phyloP scores from a whole-genome alignment of 2,888 invertebrate species.

The Crioceris asparagi region DNA sequence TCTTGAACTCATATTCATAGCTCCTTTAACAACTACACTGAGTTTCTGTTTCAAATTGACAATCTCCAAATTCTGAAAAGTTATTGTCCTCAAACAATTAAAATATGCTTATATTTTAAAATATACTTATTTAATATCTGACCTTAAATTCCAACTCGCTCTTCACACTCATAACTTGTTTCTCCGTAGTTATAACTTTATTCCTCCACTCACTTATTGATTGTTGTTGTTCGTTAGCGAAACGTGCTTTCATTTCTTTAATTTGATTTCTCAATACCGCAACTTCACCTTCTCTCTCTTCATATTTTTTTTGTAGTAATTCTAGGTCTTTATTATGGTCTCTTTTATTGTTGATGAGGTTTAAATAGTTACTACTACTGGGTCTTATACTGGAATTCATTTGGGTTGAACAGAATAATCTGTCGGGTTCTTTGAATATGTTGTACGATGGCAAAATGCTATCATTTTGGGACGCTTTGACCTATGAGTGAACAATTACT shows the following conservation, averaged over 20 bases:
- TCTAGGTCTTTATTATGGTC: conserved; percentile 18
- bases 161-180: conserved; percentile 39
- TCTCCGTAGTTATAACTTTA: conserved; percentile 37
- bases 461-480: conserved; percentile 15
- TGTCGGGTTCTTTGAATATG: conserved; percentile 21
- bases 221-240: conserved; percentile 37
- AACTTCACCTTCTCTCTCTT: conserved; percentile 48
- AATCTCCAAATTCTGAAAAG: conserved; percentile 47
- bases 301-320: conserved; percentile 38
- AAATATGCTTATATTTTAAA: neutral
- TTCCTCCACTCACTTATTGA: conserved; percentile 44
- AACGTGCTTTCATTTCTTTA: conserved; percentile 39
- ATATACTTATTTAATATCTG: conserved; percentile 4
- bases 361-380: conserved; percentile 10
- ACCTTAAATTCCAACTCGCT: conserved; percentile 50
- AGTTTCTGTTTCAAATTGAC: conserved; percentile 45
- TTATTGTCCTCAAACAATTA: neutral
- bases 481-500: conserved; percentile 14
- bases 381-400: conserved; percentile 7
- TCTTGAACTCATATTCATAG: conserved; percentile 8
- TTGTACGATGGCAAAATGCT: conserved; percentile 25
- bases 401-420: conserved; percentile 18
- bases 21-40: conserved; percentile 18
- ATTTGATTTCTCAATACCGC: conserved; percentile 46
- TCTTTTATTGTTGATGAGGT: conserved; percentile 8